phyloP scores from a whole-genome alignment of 92 coral and sea anemone species.

The Palythoa grandiflora region DNA sequence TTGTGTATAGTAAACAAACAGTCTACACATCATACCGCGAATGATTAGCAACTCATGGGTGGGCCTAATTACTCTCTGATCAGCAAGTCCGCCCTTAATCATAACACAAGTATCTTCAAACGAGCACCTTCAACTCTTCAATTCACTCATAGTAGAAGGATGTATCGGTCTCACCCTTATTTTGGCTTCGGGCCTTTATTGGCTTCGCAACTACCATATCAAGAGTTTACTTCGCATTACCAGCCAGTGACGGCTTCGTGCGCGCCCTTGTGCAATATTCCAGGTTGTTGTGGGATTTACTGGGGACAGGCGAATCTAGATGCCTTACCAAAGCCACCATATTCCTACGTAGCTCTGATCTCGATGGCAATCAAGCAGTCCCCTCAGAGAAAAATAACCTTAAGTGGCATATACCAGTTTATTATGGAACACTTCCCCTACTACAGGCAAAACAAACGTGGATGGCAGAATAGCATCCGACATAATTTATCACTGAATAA shows the following conservation, averaged over 20 bases:
- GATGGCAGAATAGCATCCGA: slow-evolving; percentile 99
- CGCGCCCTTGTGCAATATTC: slow-evolving; percentile 27
- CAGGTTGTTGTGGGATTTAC: slow-evolving; percentile 39
- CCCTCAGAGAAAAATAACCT: slow-evolving; percentile 83
- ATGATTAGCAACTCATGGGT: slow-evolving; percentile 41
- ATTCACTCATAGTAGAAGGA: slow-evolving; percentile 23
- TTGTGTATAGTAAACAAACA: slow-evolving; percentile 76
- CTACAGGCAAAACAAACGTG: slow-evolving; percentile 93
- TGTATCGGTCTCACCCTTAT: slow-evolving; percentile 22
- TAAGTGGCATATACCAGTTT: slow-evolving; percentile 96
- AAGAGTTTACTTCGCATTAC: background rate
- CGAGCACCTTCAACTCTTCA: slow-evolving; percentile 34
- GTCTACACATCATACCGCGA: slow-evolving; percentile 55
- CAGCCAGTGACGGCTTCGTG: slow-evolving; percentile 5
- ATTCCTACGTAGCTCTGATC: slow-evolving; percentile 95
- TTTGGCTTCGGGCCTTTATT: slow-evolving; percentile 11
- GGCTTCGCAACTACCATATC: slow-evolving; percentile 2
- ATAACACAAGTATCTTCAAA: slow-evolving; percentile 42
- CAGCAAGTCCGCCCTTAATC: slow-evolving; percentile 38
- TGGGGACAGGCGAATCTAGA: slow-evolving; percentile 55
- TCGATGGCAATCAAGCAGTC: slow-evolving; percentile 99
- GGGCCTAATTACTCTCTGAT: background rate
- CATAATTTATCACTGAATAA: slow-evolving; percentile 95
- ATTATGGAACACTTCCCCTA: slow-evolving; percentile 98
- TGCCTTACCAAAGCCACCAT: slow-evolving; percentile 94